Evolutionary conservation across 2,113 vertebrate species (phyloP), one percentile per base, ranked within the genome.

Genomic region (Apteryx owenii): DNA sequence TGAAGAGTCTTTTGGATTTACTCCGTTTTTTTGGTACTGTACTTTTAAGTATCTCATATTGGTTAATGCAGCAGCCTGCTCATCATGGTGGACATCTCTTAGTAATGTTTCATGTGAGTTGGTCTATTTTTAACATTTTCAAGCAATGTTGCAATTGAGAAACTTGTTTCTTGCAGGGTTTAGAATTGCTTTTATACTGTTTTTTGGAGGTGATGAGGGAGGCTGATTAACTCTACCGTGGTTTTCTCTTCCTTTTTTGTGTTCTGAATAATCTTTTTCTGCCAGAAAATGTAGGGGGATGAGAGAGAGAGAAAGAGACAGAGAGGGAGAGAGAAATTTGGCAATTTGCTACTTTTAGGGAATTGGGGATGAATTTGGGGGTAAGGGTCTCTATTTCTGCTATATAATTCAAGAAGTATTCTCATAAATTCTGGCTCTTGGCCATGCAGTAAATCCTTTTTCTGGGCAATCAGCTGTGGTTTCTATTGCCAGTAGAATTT

Each of bases 351-450:
- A 15, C 25, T 84, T 10, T 73, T 71, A 36, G 22, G 29, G 29
- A 62, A 50, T 79, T 83, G 0, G 0, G 69, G 38, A 87, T 73
- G 28, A 62, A 58, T 44, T 85, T 48, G 4, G 16, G 22, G 31
- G 10, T 70, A 77, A n/a, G 7, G 29, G 42, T 64, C 40, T 85
- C 3, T 93, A 28, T 69, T 94, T 96, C 94, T 89, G 50, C 83
- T 97, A 8, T 77, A 80, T 96, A 73, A 89, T 95, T 94, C 82
- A 89, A 96, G 64, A 77, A 80, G 18, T 10, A 89, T 94, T 96
- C 86, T 94, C 65, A 89, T 89, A 92, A 96, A 96, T 93, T 97
- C 73, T 94, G 88, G 42, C 42, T 95, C 95, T 96, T 96, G 88
- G 9, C 88, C 76, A 10, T 92, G 40, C 75, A 89, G 60, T 95